A percentile compares a stretch with the other conserved stretches of the same genome.
Conservation (phyloP, 1,140 invertebrate genomes). For the Agrypnia vestita region DNA sequence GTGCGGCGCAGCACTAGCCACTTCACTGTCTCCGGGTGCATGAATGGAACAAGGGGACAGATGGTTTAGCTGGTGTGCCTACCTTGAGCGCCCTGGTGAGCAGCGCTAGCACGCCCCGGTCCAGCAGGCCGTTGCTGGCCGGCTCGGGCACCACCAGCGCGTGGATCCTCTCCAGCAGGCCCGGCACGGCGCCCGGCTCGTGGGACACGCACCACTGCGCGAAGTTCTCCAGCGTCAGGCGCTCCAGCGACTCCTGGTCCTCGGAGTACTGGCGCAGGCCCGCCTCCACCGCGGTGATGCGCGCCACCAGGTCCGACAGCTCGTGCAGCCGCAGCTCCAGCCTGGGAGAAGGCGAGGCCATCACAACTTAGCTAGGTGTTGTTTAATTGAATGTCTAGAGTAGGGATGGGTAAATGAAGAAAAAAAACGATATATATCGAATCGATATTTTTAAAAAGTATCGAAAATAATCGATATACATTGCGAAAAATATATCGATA, state of each 20-base stretch:
- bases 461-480: too few relatives aligned
- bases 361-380: too few relatives aligned
- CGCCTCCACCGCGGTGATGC: constrained; percentile 74
- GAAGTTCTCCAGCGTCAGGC: constrained; percentile 79
- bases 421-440: too few relatives aligned
- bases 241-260: constrained; percentile 73
- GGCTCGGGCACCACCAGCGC: constrained; percentile 71
- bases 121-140: constrained; percentile 64
- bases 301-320: constrained; percentile 74
- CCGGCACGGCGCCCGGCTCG: constrained; percentile 75
- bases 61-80: too few relatives aligned
- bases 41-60: too few relatives aligned
- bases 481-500: too few relatives aligned
- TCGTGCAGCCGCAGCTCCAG: constrained; percentile 75
- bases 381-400: too few relatives aligned
- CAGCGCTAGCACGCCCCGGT: constrained; percentile 69
- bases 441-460: too few relatives aligned
- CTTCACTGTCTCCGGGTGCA: too few relatives aligned
- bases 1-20: too few relatives aligned
- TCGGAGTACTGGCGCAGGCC: constrained; percentile 73
- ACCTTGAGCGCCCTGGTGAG: constrained; percentile 73
- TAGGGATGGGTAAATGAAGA: too few relatives aligned
- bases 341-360: too few relatives aligned
- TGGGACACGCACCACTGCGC: constrained; percentile 79
- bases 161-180: constrained; percentile 80